These are phyloP conservation scores for Leistus spinibarbis DNA, from an alignment of 2,888 invertebrate genomes.

Conservation along the genomic window DNA sequence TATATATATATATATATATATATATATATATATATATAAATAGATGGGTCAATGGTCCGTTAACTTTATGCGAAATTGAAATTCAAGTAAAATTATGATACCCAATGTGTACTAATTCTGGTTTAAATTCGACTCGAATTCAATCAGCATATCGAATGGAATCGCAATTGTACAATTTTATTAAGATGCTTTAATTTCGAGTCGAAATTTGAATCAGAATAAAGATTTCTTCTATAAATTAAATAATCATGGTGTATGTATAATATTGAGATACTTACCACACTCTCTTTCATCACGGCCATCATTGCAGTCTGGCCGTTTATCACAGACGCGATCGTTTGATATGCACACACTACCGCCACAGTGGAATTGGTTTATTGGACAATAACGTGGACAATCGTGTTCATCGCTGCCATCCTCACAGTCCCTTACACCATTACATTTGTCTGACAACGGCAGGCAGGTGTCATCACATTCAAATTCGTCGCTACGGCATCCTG, in stretches of 20 bases:
- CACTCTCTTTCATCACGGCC: slow-evolving; percentile 70
- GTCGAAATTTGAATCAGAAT: too few species aligned
- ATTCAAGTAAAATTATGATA: too few species aligned
- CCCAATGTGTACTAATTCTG: too few species aligned
- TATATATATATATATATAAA: too few species aligned
- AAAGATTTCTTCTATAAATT: too few species aligned
- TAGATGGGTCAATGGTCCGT: too few species aligned
- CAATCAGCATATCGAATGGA: too few species aligned
- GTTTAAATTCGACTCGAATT: too few species aligned
- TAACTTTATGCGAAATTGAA: too few species aligned
- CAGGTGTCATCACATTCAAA: slow-evolving; percentile 69
- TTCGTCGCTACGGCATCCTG: slow-evolving; percentile 65
- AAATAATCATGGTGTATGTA: not conserved
- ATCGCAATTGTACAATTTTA: too few species aligned
- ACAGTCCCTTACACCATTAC: slow-evolving; percentile 68
- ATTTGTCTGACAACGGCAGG: slow-evolving; percentile 61
- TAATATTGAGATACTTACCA: slow-evolving; percentile 55
- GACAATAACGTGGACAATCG: slow-evolving; percentile 60
- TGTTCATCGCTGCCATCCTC: slow-evolving; percentile 63
- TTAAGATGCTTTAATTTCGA: too few species aligned
- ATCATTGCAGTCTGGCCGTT: slow-evolving; percentile 62
- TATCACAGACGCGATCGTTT: slow-evolving; percentile 61
- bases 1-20: too few species aligned
- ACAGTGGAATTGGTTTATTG: slow-evolving; percentile 65
- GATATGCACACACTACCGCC: slow-evolving; percentile 66